phyloP scores from a whole-genome alignment of 2,113 vertebrate species.

The Semicossyphus pulcher region DNA sequence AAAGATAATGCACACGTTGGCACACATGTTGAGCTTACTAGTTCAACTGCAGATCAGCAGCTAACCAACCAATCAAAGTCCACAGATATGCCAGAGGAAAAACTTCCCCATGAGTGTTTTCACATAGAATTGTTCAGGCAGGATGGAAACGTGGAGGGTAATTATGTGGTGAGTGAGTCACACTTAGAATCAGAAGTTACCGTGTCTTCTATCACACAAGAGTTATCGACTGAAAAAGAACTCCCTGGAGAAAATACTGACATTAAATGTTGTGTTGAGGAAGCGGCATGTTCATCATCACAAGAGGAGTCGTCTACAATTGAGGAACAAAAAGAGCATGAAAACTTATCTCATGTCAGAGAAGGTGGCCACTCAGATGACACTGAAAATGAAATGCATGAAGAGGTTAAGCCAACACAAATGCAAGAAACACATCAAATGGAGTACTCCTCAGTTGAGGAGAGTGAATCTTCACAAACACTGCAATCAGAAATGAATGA shows the following conservation, averaged over 20 bases:
- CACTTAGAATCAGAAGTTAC: background rate
- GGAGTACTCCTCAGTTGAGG: background rate
- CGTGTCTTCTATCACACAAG: background rate
- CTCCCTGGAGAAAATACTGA: background rate
- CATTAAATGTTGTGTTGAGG: background rate
- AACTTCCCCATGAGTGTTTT: no score
- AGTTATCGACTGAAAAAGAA: slow-evolving; percentile 27
- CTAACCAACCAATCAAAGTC: background rate
- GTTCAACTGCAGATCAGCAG: background rate
- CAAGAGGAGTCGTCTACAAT: slow-evolving; percentile 4
- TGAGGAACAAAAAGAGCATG: slow-evolving; percentile 7
- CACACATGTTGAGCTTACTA: background rate
- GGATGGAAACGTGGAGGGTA: slow-evolving; percentile 9
- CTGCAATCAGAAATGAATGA: slow-evolving; percentile 7
- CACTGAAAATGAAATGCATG: background rate
- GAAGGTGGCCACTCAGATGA: slow-evolving; percentile 4
- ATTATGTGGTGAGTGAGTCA: slow-evolving; percentile 28
- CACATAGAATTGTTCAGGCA: slow-evolving; percentile 7
- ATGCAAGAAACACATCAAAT: background rate
- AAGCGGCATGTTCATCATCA: slow-evolving; percentile 3
- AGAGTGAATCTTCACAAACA: slow-evolving; percentile 10
- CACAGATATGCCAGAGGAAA: background rate
- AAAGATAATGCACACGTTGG: background rate
- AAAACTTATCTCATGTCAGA: background rate
- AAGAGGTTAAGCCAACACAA: background rate